Base-by-base conservation (phyloP, 2,888 invertebrate species). In the Galeopsomyia nigrocyanea region DNA sequence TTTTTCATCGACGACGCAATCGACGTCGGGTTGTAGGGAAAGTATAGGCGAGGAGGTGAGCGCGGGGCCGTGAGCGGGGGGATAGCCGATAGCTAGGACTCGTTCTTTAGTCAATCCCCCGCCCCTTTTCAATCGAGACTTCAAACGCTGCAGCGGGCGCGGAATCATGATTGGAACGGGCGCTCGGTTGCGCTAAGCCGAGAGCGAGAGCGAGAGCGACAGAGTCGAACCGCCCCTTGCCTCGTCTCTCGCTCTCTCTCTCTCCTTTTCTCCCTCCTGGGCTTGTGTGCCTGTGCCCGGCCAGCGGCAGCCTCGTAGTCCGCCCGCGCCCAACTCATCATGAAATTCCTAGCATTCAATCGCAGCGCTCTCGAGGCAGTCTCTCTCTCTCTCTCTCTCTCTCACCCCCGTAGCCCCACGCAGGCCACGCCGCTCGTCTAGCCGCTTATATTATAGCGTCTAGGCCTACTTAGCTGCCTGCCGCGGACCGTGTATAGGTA, bases 271-370 rank as follows among this genome's bases (percentile, higher is more conserved):
- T n/a, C 19, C 47, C 22, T 49, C 46, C 39, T 39, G 39, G 50
- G n/a, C 39, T 17, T 14, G 58, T 13, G 13, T 6, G 46, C 60
- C 7, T 6, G 58, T 14, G 39, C 50, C 13, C 6, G 16, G 39
- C 22, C 26, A 16, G 55, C 26, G 9, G 55, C 58, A 46, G 39
- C 16, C 74, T 75, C 83, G 82, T 84, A 85, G 86, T 86, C 86
- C 85, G 86, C 77, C 87, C 87, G 86, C 88, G 88, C 88, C 87
- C 82, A 80, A 82, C 84, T 84, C 84, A 83, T 86, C 84, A 86
- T 86, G 86, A 86, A 86, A 86, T 86, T 86, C 86, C 85, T 86
- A 82, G 84, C 85, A 85, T 86, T 86, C 86, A 85, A 85, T 86
- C 83, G 84, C 83, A 84, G 83, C 81, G 77, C 51, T n/a, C 51